Evolutionary conservation across 2,113 vertebrate genomes (phyloP), one percentile per base, ranked within the genome.

Genomic region (Paradisaea rubra): DNA sequence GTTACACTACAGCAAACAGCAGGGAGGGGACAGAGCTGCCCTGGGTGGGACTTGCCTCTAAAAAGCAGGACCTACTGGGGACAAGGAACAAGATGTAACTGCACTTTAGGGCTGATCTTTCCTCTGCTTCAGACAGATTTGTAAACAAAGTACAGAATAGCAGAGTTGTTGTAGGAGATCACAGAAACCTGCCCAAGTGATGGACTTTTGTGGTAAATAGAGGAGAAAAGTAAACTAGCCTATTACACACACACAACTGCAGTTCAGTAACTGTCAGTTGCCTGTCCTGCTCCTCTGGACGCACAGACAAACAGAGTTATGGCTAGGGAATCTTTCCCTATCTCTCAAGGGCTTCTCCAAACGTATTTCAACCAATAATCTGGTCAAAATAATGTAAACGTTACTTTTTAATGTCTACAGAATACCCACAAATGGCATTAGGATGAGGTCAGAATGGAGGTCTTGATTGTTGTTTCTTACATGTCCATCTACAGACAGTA

Each of bases 401-500:
- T 95, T 95, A 71, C 85, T 91, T 96, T 86, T 95, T 63, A 89
- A 93, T 95, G 89, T 96, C 88, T 95, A 70, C 86, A 89, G 96
- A 86, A 81, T 35, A 95, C 93, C 83, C 95, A 96, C 79, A 69
- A 37, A 90, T 31, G 11, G 69, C 89, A 73, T 84, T 60, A 59
- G 19, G 88, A 96, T 93, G 96, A 97, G 95, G 94, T 94, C 90
- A 94, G 93, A 82, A 86, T 74, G 82, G 86, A 90, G 91, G 77
- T 94, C 89, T 91, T 42, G 94, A 77, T 61, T 78, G 81, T 89
- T 97, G 93, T 89, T 95, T 95, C 96, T 96, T 70, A 94, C 50
- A 82, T 93, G 94, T 93, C 95, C 96, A 97, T 97, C 93, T 97
- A 98, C 93, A 97, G 94, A 96, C 92, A 97, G 86, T 92, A 84